Evolutionary conservation across 2,113 vertebrate genomes (phyloP).

Genomic region (Salvelinus sp.): DNA sequence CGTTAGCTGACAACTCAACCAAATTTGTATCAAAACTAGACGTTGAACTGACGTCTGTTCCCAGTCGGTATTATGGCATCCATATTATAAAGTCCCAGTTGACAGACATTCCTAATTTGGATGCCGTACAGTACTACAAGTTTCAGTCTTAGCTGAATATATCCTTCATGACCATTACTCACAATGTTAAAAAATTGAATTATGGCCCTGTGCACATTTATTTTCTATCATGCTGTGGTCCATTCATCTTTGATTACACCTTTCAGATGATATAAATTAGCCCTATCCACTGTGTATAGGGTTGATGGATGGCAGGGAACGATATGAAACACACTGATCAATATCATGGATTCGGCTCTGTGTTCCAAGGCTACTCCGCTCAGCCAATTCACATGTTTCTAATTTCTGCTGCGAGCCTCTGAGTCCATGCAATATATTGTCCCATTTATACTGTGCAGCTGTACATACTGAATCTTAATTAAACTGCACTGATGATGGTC

Average conservation of each 20-base stretch:
- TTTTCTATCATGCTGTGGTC: constrained; percentile 62
- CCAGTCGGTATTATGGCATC: too few relatives aligned
- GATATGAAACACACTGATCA: constrained; percentile 74
- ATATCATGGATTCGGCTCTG: constrained; percentile 74
- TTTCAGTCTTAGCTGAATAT: constrained; percentile 39
- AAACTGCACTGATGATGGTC: not conserved
- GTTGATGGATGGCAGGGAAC: constrained; percentile 73
- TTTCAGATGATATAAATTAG: constrained; percentile 79
- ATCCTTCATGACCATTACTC: constrained; percentile 60
- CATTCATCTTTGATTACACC: constrained; percentile 79
- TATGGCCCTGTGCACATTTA: constrained; percentile 69
- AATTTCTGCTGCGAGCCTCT: constrained; percentile 29
- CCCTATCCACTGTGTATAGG: constrained; percentile 67
- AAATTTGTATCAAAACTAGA: too few relatives aligned
- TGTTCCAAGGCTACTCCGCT: constrained; percentile 65
- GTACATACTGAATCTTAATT: not conserved
- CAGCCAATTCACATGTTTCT: constrained; percentile 33
- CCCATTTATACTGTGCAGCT: constrained; percentile 37
- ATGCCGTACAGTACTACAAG: too few relatives aligned
- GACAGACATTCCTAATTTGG: too few relatives aligned
- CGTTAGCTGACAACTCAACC: too few relatives aligned
- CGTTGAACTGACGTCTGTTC: too few relatives aligned
- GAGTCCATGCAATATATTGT: constrained; percentile 24
- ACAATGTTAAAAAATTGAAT: constrained; percentile 57
- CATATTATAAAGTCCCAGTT: too few relatives aligned